Conservation (phyloP, 2,888 invertebrate species). For the Steinernema hermaphroditum region DNA sequence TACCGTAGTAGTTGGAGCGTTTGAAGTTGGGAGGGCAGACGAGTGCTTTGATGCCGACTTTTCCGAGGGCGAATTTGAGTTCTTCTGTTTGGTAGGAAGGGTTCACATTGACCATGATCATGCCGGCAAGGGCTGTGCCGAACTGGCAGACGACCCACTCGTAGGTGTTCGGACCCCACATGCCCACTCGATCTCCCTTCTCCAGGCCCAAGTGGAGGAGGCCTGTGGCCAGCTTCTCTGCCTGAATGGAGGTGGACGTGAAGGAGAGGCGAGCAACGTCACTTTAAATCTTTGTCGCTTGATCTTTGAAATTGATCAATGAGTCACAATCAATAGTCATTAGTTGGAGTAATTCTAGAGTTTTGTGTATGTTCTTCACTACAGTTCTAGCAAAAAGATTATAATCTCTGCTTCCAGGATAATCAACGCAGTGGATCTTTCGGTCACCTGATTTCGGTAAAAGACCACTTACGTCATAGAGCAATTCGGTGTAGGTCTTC, state of each 20-base stretch:
- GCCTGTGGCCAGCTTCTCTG: slow-evolving; percentile 77
- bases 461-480: slow-evolving; percentile 55
- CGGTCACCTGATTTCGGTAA: too few relatives aligned
- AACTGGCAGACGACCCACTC: slow-evolving; percentile 79
- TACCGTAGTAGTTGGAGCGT: slow-evolving; percentile 74
- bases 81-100: slow-evolving; percentile 76
- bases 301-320: too few relatives aligned
- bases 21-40: slow-evolving; percentile 74
- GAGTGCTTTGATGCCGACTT: slow-evolving; percentile 73
- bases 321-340: too few relatives aligned
- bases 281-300: too few relatives aligned
- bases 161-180: slow-evolving; percentile 78
- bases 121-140: slow-evolving; percentile 77
- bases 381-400: too few relatives aligned
- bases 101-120: slow-evolving; percentile 79
- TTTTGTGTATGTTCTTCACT: too few relatives aligned
- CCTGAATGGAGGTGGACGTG: slow-evolving; percentile 68
- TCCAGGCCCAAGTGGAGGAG: slow-evolving; percentile 75
- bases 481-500: slow-evolving; percentile 60
- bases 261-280: too few relatives aligned
- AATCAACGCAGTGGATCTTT: too few relatives aligned
- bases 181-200: slow-evolving; percentile 77
- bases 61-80: slow-evolving; percentile 76
- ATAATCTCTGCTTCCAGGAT: too few relatives aligned
- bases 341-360: too few relatives aligned